These are phyloP conservation scores for Leucoma salicis DNA, from an alignment of 2,888 invertebrate species.

Conservation along the genomic window DNA sequence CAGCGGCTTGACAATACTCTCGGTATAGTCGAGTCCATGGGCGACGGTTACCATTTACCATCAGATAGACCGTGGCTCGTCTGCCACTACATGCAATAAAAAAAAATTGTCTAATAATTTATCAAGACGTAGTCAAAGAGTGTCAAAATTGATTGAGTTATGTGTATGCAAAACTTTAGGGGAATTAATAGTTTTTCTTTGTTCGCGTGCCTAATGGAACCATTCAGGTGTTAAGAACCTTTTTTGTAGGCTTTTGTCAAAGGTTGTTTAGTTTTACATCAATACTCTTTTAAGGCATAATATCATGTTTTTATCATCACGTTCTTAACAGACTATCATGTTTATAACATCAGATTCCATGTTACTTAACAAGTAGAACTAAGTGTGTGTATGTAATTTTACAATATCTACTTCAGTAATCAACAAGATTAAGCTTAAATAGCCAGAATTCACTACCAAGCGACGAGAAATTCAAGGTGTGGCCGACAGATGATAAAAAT, in stretches of 20 bases:
- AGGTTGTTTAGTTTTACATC: neutral
- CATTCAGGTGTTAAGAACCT: conserved; percentile 4
- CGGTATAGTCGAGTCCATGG: too few species aligned
- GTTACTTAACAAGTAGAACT: too few species aligned
- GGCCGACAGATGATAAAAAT: conserved; percentile 55
- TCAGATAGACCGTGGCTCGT: too few species aligned
- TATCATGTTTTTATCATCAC: too few species aligned
- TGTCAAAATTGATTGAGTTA: conserved; percentile 7
- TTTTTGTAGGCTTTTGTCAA: conserved; percentile 2
- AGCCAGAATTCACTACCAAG: conserved; percentile 24
- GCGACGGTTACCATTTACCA: too few species aligned
- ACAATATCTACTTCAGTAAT: conserved; percentile 38
- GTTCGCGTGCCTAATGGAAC: conserved; percentile 2
- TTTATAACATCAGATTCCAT: too few species aligned
- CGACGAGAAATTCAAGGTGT: conserved; percentile 49
- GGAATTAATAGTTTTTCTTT: conserved; percentile 5
- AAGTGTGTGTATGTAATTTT: too few species aligned
- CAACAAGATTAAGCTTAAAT: conserved; percentile 38
- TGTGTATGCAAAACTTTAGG: conserved; percentile 1
- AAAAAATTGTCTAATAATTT: neutral
- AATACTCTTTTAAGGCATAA: neutral
- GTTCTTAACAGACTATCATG: too few species aligned
- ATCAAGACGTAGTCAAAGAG: neutral
- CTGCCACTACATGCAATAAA: too few species aligned
- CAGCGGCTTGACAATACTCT: too few species aligned